Base-by-base conservation (phyloP, 2,113 vertebrate genomes). In the Sapayoa aenigma region DNA sequence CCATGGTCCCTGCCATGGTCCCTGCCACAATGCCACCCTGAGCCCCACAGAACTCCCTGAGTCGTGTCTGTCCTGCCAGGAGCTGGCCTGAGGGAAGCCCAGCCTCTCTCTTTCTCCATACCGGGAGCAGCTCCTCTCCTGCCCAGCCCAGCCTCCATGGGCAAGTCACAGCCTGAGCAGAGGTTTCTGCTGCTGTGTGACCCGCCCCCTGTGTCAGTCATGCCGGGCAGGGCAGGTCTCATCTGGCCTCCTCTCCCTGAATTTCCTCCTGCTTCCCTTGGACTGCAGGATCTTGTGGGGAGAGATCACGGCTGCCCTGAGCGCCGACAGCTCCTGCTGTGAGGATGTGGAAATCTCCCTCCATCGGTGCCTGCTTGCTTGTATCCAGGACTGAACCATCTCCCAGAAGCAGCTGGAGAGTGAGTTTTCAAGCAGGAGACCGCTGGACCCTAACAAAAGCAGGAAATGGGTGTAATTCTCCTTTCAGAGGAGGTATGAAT, bases 401-500 rank as follows among this genome's bases (percentile, higher is more conserved):
- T 66, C 72, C 62, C 67, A 37, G 68, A 41, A 33, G 74, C 84
- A 76, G 71, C 41, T 66, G 78, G 71, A 85, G 66, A 22, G 14
- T 69, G 37, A 46, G 14, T 35, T 68, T 50, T 6, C 56, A 63
- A 72, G 69, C 56, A 55, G 91, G 69, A 89, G 84, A 39, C 50
- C 15, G 2, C 4, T 47, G 52, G 41, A 42, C 78, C 46, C 53
- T 42, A 71, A 92, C 41, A 90, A 91, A 90, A 14, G 71, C 53
- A 85, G 92, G 75, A 91, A 90, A 82, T 24, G 41, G 75, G 72
- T 72, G 79, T 53, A 72, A 80, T 69, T 93, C 30, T 86, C 71
- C 77, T 67, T 55, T 5, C 0, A 1, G 33, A 66, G 80, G 37
- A 72, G 47, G 35, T 42, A 59, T 44, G 69, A 81, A 78, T 56